These are phyloP conservation scores for Boloria euphrosyne DNA, from an alignment of 2,888 invertebrate species.

Conservation along the genomic window DNA sequence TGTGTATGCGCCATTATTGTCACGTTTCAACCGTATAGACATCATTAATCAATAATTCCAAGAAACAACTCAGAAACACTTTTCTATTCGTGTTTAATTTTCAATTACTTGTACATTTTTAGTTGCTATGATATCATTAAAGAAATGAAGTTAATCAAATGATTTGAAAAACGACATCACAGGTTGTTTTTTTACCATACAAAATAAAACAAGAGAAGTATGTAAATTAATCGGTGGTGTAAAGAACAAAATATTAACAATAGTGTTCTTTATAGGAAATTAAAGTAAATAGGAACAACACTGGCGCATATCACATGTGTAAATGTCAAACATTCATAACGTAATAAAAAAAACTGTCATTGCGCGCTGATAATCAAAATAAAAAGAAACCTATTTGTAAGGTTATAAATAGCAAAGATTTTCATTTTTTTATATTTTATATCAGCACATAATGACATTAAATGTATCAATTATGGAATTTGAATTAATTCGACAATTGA, in stretches of 20 bases:
- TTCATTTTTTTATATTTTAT: too few relatives aligned
- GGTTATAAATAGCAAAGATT: not conserved
- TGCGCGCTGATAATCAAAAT: not conserved
- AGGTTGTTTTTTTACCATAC: too few relatives aligned
- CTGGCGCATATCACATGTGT: slow-evolving; percentile 4
- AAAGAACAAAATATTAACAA: not conserved
- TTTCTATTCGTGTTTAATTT: too few relatives aligned
- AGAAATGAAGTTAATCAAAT: too few relatives aligned
- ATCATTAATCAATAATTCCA: too few relatives aligned
- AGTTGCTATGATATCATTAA: too few relatives aligned
- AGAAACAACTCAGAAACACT: too few relatives aligned
- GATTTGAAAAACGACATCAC: too few relatives aligned
- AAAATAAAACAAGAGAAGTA: not conserved
- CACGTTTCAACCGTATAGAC: too few relatives aligned
- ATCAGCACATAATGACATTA: slow-evolving; percentile 10
- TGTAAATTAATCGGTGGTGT: too few relatives aligned
- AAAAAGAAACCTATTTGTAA: not conserved
- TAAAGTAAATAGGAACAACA: too few relatives aligned
- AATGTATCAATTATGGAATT: not conserved
- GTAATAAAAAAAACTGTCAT: slow-evolving; percentile 1
- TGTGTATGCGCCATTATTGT: not conserved
- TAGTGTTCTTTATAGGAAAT: not conserved
- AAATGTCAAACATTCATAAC: not conserved
- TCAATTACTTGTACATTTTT: too few relatives aligned
- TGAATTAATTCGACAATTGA: not conserved